Conservation (phyloP, 2,113 vertebrate genomes). For the Neodon shergylaensis region DNA sequence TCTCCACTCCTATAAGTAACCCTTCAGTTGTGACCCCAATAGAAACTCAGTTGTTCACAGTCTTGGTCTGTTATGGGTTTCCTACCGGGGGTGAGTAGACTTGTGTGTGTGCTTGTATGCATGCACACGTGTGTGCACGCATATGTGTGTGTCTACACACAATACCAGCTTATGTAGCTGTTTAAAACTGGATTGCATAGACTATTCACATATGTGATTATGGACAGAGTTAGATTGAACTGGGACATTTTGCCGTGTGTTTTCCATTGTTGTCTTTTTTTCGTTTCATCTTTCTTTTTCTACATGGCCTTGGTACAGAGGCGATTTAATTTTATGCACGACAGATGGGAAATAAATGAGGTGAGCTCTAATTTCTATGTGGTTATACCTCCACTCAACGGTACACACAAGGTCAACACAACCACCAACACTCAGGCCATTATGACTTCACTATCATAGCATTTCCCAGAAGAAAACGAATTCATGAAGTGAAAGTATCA, state of each 20-base stretch:
- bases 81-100: background rate
- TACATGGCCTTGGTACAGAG: background rate
- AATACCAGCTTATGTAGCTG: background rate
- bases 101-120: background rate
- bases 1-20: background rate
- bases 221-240: background rate
- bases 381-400: background rate
- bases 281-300: background rate
- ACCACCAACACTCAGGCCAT: background rate
- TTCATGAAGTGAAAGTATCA: constrained; percentile 78
- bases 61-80: background rate
- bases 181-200: background rate
- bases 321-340: background rate
- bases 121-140: too few relatives aligned
- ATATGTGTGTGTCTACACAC: background rate
- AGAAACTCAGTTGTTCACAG: background rate
- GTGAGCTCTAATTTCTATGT: background rate
- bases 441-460: background rate
- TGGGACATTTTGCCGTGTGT: background rate
- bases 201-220: background rate
- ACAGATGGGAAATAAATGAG: background rate
- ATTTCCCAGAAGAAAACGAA: constrained; percentile 66
- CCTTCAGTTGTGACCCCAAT: background rate
- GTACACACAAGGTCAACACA: background rate
- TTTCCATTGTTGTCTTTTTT: background rate